Evolutionary conservation across 2,888 invertebrate genomes (phyloP).

Genomic region (Erebia palarica): DNA sequence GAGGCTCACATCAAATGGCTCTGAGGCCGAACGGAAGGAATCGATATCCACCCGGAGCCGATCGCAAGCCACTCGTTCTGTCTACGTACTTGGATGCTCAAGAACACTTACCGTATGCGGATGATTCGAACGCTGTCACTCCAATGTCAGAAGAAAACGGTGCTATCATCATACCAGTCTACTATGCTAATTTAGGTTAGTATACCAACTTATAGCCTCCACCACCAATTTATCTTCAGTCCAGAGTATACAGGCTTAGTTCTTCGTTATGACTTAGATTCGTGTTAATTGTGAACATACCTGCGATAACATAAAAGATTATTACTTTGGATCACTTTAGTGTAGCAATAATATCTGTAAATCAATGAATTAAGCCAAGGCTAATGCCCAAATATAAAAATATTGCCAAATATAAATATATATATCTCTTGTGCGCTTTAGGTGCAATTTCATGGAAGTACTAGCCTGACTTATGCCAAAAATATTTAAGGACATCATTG

Average conservation of each 20-base stretch:
- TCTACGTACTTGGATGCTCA: constrained; percentile 97
- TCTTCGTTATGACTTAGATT: background rate
- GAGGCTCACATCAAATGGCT: constrained; percentile 96
- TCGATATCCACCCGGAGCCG: constrained; percentile 91
- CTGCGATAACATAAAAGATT: background rate
- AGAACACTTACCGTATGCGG: constrained; percentile 97
- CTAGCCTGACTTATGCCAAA: background rate
- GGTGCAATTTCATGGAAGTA: background rate
- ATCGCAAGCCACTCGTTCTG: constrained; percentile 95
- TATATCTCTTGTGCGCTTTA: background rate
- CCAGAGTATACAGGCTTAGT: background rate
- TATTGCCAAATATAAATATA: too few relatives aligned
- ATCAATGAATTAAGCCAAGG: background rate
- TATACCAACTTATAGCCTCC: background rate
- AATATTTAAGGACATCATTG: background rate
- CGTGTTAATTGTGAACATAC: background rate
- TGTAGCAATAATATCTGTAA: background rate
- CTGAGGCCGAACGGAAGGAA: constrained; percentile 90
- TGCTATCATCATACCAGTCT: constrained; percentile 95
- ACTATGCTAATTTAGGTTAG: constrained; percentile 91
- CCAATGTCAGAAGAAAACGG: constrained; percentile 99
- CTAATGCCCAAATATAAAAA: background rate
- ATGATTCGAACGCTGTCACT: constrained; percentile 98
- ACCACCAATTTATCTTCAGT: background rate
- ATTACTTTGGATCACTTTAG: background rate